These are phyloP conservation scores for Dicrurus megarhynchus DNA, from an alignment of 2,113 vertebrate genomes.

Conservation along the genomic window DNA sequence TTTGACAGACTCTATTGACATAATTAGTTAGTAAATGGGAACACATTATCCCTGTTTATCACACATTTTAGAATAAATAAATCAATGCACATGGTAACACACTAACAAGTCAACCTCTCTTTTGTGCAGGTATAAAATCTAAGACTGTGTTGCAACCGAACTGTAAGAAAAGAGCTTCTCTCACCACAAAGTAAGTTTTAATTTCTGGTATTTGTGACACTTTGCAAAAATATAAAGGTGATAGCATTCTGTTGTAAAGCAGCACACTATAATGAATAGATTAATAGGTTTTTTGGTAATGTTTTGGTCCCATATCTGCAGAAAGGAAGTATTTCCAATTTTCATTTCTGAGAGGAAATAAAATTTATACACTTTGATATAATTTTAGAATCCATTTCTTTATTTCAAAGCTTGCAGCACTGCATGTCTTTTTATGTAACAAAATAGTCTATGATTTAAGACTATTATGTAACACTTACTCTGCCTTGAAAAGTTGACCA, in stretches of 20 bases:
- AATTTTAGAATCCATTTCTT: background rate
- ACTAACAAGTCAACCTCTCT: background rate
- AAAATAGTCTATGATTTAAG: background rate
- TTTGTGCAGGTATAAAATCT: conserved; percentile 77
- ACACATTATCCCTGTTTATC: background rate
- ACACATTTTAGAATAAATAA: background rate
- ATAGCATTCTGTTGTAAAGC: background rate
- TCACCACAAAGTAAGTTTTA: conserved; percentile 71
- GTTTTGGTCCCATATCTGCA: background rate
- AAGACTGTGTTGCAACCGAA: conserved; percentile 73
- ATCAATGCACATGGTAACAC: background rate
- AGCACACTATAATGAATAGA: background rate
- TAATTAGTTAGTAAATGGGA: background rate
- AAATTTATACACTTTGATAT: background rate
- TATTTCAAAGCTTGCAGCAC: background rate
- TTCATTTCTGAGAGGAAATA: background rate
- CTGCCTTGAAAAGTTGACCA: background rate
- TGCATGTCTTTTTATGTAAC: background rate
- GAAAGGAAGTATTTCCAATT: background rate
- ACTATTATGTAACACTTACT: background rate
- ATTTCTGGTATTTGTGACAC: conserved; percentile 8
- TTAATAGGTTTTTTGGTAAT: background rate
- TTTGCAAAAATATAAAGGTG: background rate
- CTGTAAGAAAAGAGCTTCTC: conserved; percentile 66
- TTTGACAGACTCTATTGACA: background rate